Evolutionary conservation across 2,797 vertebrate species (phyloP), one percentile per base, ranked within the genome.

Genomic region (Sebastes kiyomatsui): DNA sequence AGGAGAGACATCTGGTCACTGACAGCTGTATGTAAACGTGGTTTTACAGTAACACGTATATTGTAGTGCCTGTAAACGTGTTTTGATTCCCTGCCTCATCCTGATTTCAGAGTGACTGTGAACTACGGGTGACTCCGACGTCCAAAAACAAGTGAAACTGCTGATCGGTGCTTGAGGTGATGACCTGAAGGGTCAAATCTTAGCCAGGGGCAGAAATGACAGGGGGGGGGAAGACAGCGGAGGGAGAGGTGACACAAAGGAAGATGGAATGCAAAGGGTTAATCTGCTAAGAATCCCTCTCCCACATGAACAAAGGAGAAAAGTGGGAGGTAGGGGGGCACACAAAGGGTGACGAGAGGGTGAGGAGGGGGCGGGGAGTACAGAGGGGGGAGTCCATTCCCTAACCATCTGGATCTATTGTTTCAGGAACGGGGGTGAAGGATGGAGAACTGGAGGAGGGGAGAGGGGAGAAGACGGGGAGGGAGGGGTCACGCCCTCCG

Each of bases 371-470:
- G 82, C 71, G 30, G 83, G 79, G 83, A 67, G 52, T 35, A 66
- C 18, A 10, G 32, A 42, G 72, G 86, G 65, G 67, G 74, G 80
- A 20, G 81, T 85, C 80, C 90, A 93, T 91, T 94, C 90, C 92
- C 87, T 52, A 93, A 95, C 96, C 96, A 96, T 96, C 96, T 96
- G 96, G 95, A 93, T 85, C 94, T 90, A 95, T 96, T 96, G 96
- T 96, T 94, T 95, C 92, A 90, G 87, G 79, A 82, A 71, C 11
- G 55, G 78, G 87, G 86, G 88, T 86, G 84, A 88, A 85, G 74
- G 78, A 81, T 84, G 75, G 71, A 77, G 85, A 70, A 59, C 73
- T 80, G 89, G 90, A 90, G 90, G 88, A 84, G 80, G 84, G 83
- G 90, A 71, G 72, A 68, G 80, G 83, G 83, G 89, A 71, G 70